phyloP scores from a whole-genome alignment of 2,113 vertebrate species.

The Pteropus alecto region DNA sequence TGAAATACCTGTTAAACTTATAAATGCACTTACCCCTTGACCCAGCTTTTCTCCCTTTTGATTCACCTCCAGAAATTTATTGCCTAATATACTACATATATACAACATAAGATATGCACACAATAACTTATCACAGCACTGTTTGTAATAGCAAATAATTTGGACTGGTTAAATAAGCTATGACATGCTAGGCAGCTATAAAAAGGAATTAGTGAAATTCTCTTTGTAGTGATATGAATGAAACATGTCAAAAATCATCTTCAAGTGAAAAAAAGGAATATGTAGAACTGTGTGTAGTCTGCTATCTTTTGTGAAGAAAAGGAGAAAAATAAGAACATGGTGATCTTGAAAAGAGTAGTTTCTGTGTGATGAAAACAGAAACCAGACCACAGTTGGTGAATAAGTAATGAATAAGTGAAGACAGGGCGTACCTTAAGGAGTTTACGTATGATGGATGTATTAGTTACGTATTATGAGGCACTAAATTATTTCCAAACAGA shows the following conservation, averaged over 20 bases:
- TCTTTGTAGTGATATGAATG: background rate
- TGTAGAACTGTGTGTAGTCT: background rate
- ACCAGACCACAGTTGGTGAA: background rate
- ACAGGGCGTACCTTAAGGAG: background rate
- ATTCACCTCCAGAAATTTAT: background rate
- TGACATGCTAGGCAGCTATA: background rate
- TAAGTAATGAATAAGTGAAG: background rate
- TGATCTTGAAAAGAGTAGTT: background rate
- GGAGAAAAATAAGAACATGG: background rate
- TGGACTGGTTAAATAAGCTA: background rate
- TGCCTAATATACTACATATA: background rate
- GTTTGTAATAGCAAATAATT: background rate
- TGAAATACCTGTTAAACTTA: background rate
- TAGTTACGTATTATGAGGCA: background rate
- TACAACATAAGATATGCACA: background rate
- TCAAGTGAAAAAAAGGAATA: background rate
- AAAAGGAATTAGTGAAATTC: background rate
- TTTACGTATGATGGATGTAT: background rate
- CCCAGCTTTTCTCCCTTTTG: background rate
- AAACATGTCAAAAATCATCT: background rate
- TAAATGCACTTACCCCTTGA: background rate
- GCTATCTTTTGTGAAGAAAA: background rate
- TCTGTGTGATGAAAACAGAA: background rate
- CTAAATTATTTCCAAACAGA: background rate
- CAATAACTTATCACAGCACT: background rate